Percentiles rank a stretch among this genome's conserved stretches.
phyloP scores from a whole-genome alignment of 2,888 invertebrate genomes.

The Prostheceraeus crozeri region DNA sequence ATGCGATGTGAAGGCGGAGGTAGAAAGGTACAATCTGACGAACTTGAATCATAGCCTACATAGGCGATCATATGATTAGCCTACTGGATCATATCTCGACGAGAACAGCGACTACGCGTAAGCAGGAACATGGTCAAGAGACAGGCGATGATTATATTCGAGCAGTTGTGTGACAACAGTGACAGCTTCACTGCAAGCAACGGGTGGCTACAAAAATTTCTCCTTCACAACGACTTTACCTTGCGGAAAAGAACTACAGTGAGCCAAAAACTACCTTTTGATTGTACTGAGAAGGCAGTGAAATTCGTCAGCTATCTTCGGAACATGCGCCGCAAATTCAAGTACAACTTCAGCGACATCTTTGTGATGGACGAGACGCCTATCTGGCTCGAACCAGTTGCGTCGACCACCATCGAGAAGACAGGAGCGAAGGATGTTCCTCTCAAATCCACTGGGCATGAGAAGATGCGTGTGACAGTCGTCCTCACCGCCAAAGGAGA shows the following conservation, averaged over 20 bases:
- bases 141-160: not conserved
- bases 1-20: not conserved
- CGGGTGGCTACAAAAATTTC: slow-evolving; percentile 32
- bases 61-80: not conserved
- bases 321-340: not conserved
- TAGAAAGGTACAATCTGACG: not conserved
- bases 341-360: slow-evolving; percentile 8
- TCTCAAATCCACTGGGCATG: slow-evolving; percentile 42
- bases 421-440: slow-evolving; percentile 42
- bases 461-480: slow-evolving; percentile 42
- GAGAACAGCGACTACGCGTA: not conserved
- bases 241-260: slow-evolving; percentile 25
- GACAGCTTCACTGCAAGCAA: slow-evolving; percentile 30
- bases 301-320: slow-evolving; percentile 3
- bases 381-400: slow-evolving; percentile 33
- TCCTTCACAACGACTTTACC: slow-evolving; percentile 25
- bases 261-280: slow-evolving; percentile 21
- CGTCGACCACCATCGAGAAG: slow-evolving; percentile 35
- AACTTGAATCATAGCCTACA: too few relatives aligned
- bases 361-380: slow-evolving; percentile 37
- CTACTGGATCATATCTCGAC: not conserved
- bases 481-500: slow-evolving; percentile 41
- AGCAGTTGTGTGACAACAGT: not conserved
- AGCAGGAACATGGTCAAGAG: not conserved
- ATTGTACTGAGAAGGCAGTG: slow-evolving; percentile 7